Evolutionary conservation across 2,113 vertebrate genomes (phyloP).

Genomic region (Puma concolor): DNA sequence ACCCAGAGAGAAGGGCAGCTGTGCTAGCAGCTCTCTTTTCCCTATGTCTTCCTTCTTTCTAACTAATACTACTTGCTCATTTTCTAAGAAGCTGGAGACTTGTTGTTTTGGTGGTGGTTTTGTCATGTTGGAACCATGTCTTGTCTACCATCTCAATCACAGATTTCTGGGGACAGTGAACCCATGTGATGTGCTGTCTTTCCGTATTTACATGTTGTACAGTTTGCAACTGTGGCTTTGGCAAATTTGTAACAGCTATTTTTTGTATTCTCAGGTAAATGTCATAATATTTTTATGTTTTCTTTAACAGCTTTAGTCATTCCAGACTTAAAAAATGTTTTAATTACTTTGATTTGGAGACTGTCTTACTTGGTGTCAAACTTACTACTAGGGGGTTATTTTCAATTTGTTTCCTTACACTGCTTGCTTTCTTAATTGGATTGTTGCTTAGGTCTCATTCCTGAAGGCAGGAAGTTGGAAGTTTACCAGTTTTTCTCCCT

Average conservation of each 20-base stretch:
- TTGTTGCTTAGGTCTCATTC: neutral
- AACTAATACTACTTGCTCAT: neutral
- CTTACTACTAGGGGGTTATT: neutral
- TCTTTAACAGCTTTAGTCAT: slow-evolving; percentile 59
- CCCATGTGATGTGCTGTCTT: rapidly evolving
- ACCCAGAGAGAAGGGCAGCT: neutral
- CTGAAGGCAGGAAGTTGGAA: neutral
- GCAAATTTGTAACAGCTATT: neutral
- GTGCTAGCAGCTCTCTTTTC: neutral
- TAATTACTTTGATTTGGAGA: slow-evolving; percentile 12
- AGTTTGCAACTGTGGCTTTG: neutral
- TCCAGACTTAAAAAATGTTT: neutral
- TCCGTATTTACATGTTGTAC: neutral
- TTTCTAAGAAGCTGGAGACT: neutral
- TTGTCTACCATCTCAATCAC: neutral
- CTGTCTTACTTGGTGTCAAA: slow-evolving; percentile 7
- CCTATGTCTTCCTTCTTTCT: neutral
- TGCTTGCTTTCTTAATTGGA: neutral
- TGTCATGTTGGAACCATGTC: neutral
- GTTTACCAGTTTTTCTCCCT: neutral
- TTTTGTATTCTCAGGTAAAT: neutral
- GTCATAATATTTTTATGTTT: slow-evolving; percentile 66
- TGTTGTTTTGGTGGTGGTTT: neutral
- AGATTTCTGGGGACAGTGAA: neutral
- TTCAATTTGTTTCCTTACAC: neutral